Base-by-base conservation (phyloP, 2,888 invertebrate genomes). In the Nineta flava region DNA sequence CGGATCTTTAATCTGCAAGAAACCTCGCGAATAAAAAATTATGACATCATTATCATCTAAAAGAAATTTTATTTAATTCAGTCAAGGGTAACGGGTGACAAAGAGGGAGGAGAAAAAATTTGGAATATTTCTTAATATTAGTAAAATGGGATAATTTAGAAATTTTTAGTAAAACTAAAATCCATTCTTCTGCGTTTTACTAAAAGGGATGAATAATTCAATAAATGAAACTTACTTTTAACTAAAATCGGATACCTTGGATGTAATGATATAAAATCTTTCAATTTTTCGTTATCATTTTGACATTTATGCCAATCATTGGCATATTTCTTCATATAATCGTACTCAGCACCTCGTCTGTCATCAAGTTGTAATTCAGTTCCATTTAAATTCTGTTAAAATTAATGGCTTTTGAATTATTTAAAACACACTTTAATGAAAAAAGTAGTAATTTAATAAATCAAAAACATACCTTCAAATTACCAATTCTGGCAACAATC, bases 301-400 rank as follows among this genome's bases (percentile, higher is more conserved):
- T 75, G 74, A 0, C 74, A 72, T 54, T 70, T 67, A 47, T 81
- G 66, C 85, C 87, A 91, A 52, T 82, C 79, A 0, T 75, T 66
- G 0, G 86, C 87, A 65, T 82, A 82, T 17, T 80, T 76, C 65
- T 92, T 93, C 65, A 94, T 68, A 60, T 94, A 92, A 69, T 94
- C 94, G 53, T 90, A 85, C 60, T 94, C 93, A 0, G 93, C 87
- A 2, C 91, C 92, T 54, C 83, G 77, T 49, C 91, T 76, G 51
- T 87, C 81, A 50, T 80, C 79, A 1, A 71, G 61, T 0, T 72
- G 72, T 54, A 93, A 81, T 55, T 71, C 66, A 1, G 80, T 78
- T 34, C 85, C 83, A 67, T 87, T 88, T 13, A 88, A 66, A 60
- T 74, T 71, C 75, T 79, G 56, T 55, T 59, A 59, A 51, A 55